These are phyloP conservation scores for Conger conger DNA, from an alignment of 2,113 vertebrate species.

Conservation along the genomic window DNA sequence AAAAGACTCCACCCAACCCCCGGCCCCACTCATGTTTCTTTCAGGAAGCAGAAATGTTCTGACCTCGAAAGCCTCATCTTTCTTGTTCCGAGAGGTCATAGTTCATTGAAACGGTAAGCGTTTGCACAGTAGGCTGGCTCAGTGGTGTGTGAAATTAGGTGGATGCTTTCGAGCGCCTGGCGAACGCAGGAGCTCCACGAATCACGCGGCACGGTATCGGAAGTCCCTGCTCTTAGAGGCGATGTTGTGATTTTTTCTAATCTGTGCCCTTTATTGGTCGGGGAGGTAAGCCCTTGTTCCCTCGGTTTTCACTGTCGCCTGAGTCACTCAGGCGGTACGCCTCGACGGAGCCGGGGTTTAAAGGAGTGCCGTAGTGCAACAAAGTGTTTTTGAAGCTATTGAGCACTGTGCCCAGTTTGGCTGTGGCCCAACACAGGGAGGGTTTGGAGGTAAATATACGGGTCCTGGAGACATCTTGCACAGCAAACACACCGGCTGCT, in stretches of 20 bases:
- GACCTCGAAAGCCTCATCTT: not conserved
- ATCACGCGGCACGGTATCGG: not conserved
- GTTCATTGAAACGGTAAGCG: not conserved
- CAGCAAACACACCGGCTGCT: not conserved
- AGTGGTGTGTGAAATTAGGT: not conserved
- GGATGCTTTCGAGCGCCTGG: not conserved
- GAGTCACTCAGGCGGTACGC: not conserved
- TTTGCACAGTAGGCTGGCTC: not conserved
- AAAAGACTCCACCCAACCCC: not conserved
- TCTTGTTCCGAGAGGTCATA: not conserved
- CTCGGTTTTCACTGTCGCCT: not conserved
- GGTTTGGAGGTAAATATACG: constrained; percentile 41
- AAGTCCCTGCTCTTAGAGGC: not conserved
- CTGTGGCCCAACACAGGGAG: constrained; percentile 34
- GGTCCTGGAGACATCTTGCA: constrained; percentile 21
- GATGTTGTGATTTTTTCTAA: not conserved
- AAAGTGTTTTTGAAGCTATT: constrained; percentile 3
- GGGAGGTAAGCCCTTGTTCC: not conserved
- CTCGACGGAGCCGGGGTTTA: not conserved
- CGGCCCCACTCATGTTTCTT: not conserved
- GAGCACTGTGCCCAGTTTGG: constrained; percentile 16
- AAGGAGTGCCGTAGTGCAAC: not conserved
- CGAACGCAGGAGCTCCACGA: not conserved
- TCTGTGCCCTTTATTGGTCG: not conserved
- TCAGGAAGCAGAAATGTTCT: not conserved